These are phyloP conservation scores for Linepithema humile DNA, from an alignment of 1,140 invertebrate genomes.

Conservation along the genomic window DNA sequence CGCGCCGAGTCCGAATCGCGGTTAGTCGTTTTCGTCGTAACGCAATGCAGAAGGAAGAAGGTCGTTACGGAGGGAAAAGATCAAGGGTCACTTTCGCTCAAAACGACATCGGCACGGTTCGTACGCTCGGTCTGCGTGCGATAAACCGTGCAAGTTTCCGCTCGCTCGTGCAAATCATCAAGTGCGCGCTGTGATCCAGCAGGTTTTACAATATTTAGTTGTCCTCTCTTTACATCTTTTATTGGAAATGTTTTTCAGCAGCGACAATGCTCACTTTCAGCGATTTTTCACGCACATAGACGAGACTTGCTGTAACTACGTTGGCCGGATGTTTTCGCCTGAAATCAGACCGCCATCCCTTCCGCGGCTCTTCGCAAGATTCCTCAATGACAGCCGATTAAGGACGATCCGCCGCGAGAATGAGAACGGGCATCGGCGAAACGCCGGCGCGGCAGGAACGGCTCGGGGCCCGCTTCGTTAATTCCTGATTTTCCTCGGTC, in stretches of 20 bases:
- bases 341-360: background rate
- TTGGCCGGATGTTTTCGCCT: too few species aligned
- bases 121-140: background rate
- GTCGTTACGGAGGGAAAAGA: conserved; percentile 68
- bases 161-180: too few species aligned
- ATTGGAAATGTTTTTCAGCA: background rate
- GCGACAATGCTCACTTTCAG: background rate
- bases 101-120: conserved; percentile 31
- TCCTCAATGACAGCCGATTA: conserved; percentile 60
- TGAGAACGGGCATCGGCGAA: conserved; percentile 63
- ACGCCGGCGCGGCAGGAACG: conserved; percentile 38
- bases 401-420: conserved; percentile 56
- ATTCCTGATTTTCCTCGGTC: conserved; percentile 84
- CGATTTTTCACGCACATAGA: conserved; percentile 33
- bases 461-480: conserved; percentile 76
- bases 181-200: too few species aligned
- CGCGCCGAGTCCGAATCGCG: conserved; percentile 67
- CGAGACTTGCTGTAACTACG: background rate
- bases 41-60: conserved; percentile 57
- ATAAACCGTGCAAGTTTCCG: background rate
- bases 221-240: background rate
- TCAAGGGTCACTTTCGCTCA: conserved; percentile 46
- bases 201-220: background rate
- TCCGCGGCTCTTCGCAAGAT: conserved; percentile 26
- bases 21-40: conserved; percentile 59